Percentiles rank a stretch among this genome's conserved stretches.
phyloP scores from a whole-genome alignment of 2,888 invertebrate genomes.

The Terebella lapidaria region DNA sequence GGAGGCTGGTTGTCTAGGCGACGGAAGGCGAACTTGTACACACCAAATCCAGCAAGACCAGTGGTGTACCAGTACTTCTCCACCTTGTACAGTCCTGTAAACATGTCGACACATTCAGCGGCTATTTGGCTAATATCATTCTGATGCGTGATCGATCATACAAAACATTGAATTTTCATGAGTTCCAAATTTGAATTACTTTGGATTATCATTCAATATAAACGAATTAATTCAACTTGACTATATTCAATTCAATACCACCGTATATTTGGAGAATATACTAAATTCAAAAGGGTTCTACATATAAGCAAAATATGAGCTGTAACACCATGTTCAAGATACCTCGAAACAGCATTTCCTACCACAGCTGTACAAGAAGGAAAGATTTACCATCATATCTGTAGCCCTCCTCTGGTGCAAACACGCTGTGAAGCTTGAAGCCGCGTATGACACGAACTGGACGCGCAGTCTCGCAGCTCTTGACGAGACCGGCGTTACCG shows the following conservation, averaged over 20 bases:
- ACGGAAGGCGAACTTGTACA: constrained; percentile 52
- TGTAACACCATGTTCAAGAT: no score
- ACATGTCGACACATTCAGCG: constrained; percentile 1
- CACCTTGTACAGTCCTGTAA: constrained; percentile 50
- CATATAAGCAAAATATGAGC: no score
- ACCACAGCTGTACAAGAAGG: background rate
- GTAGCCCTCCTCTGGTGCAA: constrained; percentile 54
- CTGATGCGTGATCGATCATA: no score
- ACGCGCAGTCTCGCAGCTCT: constrained; percentile 41
- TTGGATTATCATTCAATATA: no score
- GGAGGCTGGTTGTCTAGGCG: constrained; percentile 45
- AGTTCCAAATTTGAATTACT: no score
- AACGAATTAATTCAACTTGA: no score
- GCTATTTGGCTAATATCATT: no score
- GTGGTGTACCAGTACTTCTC: constrained; percentile 49
- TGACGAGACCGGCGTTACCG: constrained; percentile 50
- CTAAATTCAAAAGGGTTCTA: no score
- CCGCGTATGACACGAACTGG: constrained; percentile 55
- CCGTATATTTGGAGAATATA: no score
- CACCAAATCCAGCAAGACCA: constrained; percentile 49
- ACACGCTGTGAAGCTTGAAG: constrained; percentile 49
- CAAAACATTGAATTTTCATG: no score
- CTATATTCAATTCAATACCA: no score
- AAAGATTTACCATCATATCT: constrained; percentile 50
- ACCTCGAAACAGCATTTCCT: background rate